Evolutionary conservation across 2,888 invertebrate species (phyloP).

Genomic region (Ferrisia virgata): DNA sequence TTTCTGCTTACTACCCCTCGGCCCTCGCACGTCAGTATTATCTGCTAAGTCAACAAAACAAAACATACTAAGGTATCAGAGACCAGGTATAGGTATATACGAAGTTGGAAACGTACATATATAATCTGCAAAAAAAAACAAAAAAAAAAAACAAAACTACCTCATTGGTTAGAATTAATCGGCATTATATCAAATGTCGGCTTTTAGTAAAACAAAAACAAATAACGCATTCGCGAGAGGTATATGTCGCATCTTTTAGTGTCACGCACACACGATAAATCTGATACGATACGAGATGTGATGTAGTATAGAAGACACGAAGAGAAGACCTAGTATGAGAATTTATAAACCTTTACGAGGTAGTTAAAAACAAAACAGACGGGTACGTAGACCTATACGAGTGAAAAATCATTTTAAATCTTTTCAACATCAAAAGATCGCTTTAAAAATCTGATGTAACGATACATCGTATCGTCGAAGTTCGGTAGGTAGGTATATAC

Average conservation of each 20-base stretch:
- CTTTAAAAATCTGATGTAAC: neutral
- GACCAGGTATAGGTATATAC: too few species aligned
- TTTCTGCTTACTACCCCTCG: too few species aligned
- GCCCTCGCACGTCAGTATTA: too few species aligned
- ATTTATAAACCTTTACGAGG: neutral
- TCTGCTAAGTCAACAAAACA: too few species aligned
- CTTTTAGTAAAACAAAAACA: neutral
- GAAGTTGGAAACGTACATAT: too few species aligned
- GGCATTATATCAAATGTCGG: neutral
- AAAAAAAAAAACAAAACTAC: too few species aligned
- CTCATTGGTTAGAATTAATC: neutral
- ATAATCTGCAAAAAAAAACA: too few species aligned
- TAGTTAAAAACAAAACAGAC: neutral
- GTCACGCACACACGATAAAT: too few species aligned
- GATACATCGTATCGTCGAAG: too few species aligned
- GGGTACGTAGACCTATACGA: too few species aligned
- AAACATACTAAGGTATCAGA: too few species aligned
- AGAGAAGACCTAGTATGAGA: neutral
- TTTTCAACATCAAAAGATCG: neutral
- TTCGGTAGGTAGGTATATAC: neutral
- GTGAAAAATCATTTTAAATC: neutral
- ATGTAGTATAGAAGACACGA: neutral
- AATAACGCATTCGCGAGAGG: neutral
- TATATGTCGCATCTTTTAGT: neutral
- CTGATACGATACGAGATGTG: neutral